phyloP scores from a whole-genome alignment of 2,888 invertebrate species.

The Agelastica alni region DNA sequence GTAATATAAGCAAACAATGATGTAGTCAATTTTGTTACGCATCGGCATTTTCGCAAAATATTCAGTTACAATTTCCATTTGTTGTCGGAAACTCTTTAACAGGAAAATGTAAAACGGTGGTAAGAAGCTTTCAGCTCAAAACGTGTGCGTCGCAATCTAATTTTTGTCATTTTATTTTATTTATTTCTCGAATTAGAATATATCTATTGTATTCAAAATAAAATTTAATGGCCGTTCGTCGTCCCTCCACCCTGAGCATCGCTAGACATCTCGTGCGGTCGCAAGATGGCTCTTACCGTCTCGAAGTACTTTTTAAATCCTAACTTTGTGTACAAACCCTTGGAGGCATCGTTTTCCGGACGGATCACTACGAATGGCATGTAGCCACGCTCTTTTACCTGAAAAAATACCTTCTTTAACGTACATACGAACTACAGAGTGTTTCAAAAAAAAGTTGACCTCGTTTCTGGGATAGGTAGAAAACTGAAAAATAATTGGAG shows the following conservation, averaged over 20 bases:
- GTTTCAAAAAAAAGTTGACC: too few species aligned
- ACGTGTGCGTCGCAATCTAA: constrained; percentile 29
- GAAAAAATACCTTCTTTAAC: constrained; percentile 17
- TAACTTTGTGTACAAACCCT: constrained; percentile 80
- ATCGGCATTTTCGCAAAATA: not conserved
- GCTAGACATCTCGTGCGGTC: constrained; percentile 58
- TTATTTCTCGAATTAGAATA: constrained; percentile 10
- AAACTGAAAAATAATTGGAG: too few species aligned
- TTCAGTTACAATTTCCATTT: constrained; percentile 16
- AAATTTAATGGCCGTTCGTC: constrained; percentile 17
- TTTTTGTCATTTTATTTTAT: constrained; percentile 10
- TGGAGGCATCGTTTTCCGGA: constrained; percentile 86
- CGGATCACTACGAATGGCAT: constrained; percentile 85
- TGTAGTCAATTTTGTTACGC: not conserved
- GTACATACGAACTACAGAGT: too few species aligned
- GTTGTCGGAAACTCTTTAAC: constrained; percentile 2
- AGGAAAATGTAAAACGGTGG: constrained; percentile 22
- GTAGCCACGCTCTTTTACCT: constrained; percentile 62
- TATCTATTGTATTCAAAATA: not conserved
- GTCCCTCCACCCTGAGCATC: constrained; percentile 44
- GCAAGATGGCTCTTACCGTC: constrained; percentile 79
- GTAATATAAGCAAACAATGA: not conserved
- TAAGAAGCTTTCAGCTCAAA: constrained; percentile 28
- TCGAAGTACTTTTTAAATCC: constrained; percentile 81
- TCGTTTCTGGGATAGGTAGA: too few species aligned